These are phyloP conservation scores for Hydrocynus forskahlii DNA, from an alignment of 2,797 vertebrate genomes.

Conservation along the genomic window DNA sequence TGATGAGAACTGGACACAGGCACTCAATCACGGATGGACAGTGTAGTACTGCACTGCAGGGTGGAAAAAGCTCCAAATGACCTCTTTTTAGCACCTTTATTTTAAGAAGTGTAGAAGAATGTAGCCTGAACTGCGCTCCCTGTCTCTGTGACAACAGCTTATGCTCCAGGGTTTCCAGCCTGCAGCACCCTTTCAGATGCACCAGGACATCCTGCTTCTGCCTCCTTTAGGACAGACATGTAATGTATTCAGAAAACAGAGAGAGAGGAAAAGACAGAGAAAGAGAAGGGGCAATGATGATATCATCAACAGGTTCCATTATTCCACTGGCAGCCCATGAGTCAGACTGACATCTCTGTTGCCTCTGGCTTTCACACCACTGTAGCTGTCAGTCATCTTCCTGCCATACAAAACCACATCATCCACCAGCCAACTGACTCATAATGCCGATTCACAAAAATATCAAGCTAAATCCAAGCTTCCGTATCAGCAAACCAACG, in stretches of 20 bases:
- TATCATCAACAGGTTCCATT: constrained; percentile 40
- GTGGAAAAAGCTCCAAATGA: neutral
- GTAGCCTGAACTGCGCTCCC: too few species aligned
- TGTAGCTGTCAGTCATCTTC: constrained; percentile 40
- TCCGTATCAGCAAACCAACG: neutral
- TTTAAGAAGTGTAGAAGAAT: neutral
- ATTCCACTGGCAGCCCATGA: constrained; percentile 16
- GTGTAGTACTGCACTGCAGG: neutral
- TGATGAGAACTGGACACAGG: neutral
- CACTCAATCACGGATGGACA: neutral
- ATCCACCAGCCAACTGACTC: constrained; percentile 18
- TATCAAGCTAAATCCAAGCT: constrained; percentile 6
- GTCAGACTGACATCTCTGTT: constrained; percentile 30
- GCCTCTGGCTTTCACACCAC: constrained; percentile 39
- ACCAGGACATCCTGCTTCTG: neutral
- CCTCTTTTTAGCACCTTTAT: neutral
- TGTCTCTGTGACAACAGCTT: neutral
- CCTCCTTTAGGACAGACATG: too few species aligned
- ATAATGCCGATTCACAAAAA: neutral
- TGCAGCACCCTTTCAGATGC: neutral
- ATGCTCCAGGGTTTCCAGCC: neutral
- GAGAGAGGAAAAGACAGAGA: neutral
- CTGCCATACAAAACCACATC: neutral
- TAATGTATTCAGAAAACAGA: constrained; percentile 1
- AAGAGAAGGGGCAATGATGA: constrained; percentile 26